phyloP scores from a whole-genome alignment of 2,797 vertebrate species.

The Pristis pectinata region DNA sequence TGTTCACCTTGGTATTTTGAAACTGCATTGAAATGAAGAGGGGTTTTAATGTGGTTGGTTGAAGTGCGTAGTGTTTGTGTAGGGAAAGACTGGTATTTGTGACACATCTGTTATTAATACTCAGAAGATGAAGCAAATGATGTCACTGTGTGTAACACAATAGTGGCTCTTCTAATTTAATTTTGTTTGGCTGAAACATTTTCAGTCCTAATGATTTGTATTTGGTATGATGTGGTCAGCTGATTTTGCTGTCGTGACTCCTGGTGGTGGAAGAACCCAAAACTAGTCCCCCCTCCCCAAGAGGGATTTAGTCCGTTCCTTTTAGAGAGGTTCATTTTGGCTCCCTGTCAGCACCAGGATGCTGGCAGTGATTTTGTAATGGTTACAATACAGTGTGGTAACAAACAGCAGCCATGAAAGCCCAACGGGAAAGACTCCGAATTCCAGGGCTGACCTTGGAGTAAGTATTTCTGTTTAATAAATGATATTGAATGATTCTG shows the following conservation, averaged over 20 bases:
- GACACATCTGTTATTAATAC: conserved; percentile 30
- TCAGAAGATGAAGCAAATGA: conserved; percentile 9
- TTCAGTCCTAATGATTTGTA: conserved; percentile 11
- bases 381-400: conserved; percentile 84
- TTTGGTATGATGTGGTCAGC: conserved; percentile 49
- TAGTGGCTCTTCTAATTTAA: not conserved
- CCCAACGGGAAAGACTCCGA: conserved; percentile 96
- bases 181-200: not conserved
- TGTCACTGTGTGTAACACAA: conserved; percentile 19
- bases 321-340: conserved; percentile 71
- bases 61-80: conserved; percentile 18
- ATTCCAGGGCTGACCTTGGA: conserved; percentile 99
- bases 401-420: conserved; percentile 88
- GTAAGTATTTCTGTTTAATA: conserved; percentile 88
- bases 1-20: conserved; percentile 24
- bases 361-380: conserved; percentile 78
- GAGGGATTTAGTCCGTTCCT: conserved; percentile 65
- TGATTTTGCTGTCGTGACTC: conserved; percentile 68
- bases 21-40: not conserved
- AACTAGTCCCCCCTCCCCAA: conserved; percentile 55
- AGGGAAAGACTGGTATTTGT: not conserved
- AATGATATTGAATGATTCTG: conserved; percentile 48
- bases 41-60: conserved; percentile 8
- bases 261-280: conserved; percentile 78
- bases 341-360: conserved; percentile 77